phyloP scores from a whole-genome alignment of 2,797 vertebrate species.

The Hoplostethus mediterraneus region DNA sequence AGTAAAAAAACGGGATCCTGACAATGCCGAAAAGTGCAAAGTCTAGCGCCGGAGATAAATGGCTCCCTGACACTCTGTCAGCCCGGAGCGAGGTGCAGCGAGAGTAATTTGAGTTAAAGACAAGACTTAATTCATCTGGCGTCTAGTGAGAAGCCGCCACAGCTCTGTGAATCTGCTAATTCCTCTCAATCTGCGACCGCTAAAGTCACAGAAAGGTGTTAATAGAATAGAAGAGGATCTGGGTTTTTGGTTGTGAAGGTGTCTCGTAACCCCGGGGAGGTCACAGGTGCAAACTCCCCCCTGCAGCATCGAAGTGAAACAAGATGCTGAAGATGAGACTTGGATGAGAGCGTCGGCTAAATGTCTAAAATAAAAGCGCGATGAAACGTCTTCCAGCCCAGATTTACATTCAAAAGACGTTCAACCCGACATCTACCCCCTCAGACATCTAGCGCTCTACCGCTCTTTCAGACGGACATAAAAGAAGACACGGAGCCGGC shows the following conservation, averaged over 20 bases:
- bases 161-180: constrained; percentile 16
- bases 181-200: constrained; percentile 14
- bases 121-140: constrained; percentile 34
- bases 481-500: constrained; percentile 60
- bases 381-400: constrained; percentile 13
- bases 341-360: constrained; percentile 40
- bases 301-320: not conserved
- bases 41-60: constrained; percentile 41
- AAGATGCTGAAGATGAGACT: too few species aligned
- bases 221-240: not conserved
- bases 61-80: constrained; percentile 32
- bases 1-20: constrained; percentile 23
- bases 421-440: constrained; percentile 41
- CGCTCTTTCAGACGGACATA: constrained; percentile 62
- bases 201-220: constrained; percentile 12
- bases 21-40: constrained; percentile 42
- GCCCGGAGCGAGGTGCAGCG: constrained; percentile 25
- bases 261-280: too few species aligned
- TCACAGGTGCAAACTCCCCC: too few species aligned
- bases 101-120: constrained; percentile 35
- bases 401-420: constrained; percentile 58
- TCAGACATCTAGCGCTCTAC: constrained; percentile 48
- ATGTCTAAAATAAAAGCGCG: constrained; percentile 21
- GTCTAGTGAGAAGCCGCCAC: constrained; percentile 28
- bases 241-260: too few species aligned